Evolutionary conservation across 2,888 invertebrate genomes (phyloP), one percentile per base, ranked within the genome.

Genomic region (Iselma pallidipennis): DNA sequence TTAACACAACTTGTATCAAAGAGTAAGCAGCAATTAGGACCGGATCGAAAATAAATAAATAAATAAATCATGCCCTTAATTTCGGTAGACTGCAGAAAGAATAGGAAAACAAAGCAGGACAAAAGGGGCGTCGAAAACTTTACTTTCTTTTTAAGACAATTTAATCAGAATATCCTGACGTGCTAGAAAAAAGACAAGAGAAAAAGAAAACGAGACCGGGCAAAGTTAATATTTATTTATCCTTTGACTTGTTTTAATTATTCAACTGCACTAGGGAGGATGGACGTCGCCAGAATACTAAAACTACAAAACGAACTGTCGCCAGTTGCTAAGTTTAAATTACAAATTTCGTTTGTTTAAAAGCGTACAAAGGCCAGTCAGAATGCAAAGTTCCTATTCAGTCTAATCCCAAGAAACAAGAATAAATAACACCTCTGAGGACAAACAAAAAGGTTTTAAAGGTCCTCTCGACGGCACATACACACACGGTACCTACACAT

Each of bases 291-390:
- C 54, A 58, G 67, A 65, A 63, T 65, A 65, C 59, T 66, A 66
- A 69, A 65, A 63, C 61, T 60, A 61, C 50, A 62, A 63, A 63
- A 63, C 62, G 61, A 66, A 63, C 54, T 59, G 66, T 67, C 64
- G 63, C 56, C 63, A 54, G 66, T 37, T 33, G 7, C 16, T 37
- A 16, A 37, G 14, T 61, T 65, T 53, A 66, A 68, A 64, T 66
- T 67, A 67, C 66, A 66, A 69, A 69, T 67, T 66, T 66, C 66
- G 63, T 69, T 67, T 67, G 61, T 63, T 63, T 62, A 59, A 54
- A 62, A 57, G 57, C 49, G 54, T 54, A 52, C 28, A 55, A 61
- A 63, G 65, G 52, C 57, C 57, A 48, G 61, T 37, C 29, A 21
- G 49, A 57, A 61, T 51, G 49, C 58, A 57, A 61, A 59, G 37